A percentile compares a stretch with the other conserved stretches of the same genome.
phyloP scores from a whole-genome alignment of 64 coral and sea anemone genomes.

The Hydrozoanthus tunicans region DNA sequence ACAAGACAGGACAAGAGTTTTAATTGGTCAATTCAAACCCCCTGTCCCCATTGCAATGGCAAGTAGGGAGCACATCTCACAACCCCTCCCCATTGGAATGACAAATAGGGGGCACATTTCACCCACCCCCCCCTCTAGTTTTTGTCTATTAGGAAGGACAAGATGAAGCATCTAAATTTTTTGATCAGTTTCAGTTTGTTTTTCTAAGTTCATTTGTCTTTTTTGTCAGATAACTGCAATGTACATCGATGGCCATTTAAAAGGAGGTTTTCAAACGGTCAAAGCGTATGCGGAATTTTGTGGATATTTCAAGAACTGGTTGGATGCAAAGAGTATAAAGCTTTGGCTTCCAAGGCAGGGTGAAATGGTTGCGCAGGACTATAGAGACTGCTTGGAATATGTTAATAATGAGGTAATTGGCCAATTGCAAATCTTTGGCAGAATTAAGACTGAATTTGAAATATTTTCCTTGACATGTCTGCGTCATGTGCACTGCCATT shows the following conservation, averaged over 20 bases:
- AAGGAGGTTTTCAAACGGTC: conserved; percentile 97
- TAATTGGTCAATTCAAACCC: no score
- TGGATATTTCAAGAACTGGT: conserved; percentile 99
- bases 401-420: conserved; percentile 88
- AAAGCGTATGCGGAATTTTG: conserved; percentile 99
- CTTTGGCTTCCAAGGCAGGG: conserved; percentile 93
- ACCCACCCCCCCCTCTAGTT: neutral
- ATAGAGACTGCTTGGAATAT: conserved; percentile 91
- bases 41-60: no score
- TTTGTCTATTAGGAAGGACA: neutral
- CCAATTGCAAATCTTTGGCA: neutral
- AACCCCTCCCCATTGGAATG: no score
- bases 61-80: no score
- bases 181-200: neutral
- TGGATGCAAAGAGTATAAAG: conserved; percentile 97
- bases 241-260: conserved; percentile 95
- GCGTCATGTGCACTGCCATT: neutral
- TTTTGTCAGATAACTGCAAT: conserved; percentile 90
- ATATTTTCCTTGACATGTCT: neutral
- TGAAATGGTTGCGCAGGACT: conserved; percentile 97
- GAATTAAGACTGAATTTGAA: neutral
- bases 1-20: no score
- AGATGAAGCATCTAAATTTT: neutral
- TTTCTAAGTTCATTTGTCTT: conserved; percentile 18
- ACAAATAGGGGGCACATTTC: neutral